phyloP scores from a whole-genome alignment of 2,797 vertebrate species.

The Vespertilio murinus region DNA sequence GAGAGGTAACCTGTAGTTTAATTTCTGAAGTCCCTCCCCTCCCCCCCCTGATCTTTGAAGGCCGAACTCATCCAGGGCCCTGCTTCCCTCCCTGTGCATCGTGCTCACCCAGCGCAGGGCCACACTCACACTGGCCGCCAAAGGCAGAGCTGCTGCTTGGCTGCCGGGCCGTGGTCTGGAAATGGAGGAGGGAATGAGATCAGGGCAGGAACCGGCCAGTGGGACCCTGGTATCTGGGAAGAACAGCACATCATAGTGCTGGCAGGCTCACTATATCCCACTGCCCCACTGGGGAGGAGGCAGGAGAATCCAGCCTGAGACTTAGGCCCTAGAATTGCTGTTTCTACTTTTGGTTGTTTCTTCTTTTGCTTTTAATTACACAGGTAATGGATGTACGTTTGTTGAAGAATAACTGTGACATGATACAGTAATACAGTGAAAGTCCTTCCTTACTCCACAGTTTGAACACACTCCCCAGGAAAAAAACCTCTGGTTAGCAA shows the following conservation, averaged over 20 bases:
- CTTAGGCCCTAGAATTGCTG: not conserved
- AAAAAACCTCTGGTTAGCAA: not conserved
- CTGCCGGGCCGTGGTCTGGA: not conserved
- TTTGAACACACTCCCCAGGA: not conserved
- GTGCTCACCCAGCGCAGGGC: not conserved
- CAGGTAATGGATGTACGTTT: not conserved
- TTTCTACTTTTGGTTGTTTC: not conserved
- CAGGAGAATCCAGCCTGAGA: not conserved
- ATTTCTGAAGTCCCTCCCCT: not conserved
- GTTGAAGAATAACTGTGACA: not conserved
- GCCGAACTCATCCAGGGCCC: not conserved
- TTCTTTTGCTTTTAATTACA: not conserved
- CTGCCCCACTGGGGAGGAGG: rapidly evolving
- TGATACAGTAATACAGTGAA: not conserved
- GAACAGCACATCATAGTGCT: rapidly evolving
- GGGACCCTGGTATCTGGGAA: not conserved
- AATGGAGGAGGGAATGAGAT: not conserved
- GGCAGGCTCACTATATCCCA: no score
- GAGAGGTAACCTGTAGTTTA: not conserved
- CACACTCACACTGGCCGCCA: not conserved
- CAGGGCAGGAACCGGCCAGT: not conserved
- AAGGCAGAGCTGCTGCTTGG: not conserved
- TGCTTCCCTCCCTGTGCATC: rapidly evolving
- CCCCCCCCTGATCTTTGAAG: not conserved
- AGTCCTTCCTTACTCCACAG: not conserved